phyloP scores from a whole-genome alignment of 2,797 vertebrate species.

The Cercopithecus hamlyni region DNA sequence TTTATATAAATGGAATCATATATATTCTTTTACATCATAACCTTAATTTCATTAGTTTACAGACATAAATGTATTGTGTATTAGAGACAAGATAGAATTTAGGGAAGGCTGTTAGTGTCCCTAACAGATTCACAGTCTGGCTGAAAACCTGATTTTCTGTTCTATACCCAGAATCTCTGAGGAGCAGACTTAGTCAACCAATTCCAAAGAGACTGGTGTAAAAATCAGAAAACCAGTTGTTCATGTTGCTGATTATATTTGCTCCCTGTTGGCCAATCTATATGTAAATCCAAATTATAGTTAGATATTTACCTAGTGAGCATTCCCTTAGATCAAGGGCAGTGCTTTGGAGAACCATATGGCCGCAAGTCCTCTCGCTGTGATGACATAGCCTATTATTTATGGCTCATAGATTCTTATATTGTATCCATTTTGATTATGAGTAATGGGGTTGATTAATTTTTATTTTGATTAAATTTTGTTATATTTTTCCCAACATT shows the following conservation, averaged over 20 bases:
- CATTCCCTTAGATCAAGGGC: not conserved
- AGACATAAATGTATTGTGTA: not conserved
- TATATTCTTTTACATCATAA: not conserved
- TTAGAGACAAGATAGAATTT: not conserved
- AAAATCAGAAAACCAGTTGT: not conserved
- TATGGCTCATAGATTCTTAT: not conserved
- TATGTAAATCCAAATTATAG: not conserved
- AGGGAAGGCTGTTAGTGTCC: not conserved
- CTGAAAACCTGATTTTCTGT: not conserved
- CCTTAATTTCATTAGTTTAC: not conserved
- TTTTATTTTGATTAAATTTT: not conserved
- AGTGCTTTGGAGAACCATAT: not conserved
- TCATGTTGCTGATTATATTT: not conserved
- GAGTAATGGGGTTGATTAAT: not conserved
- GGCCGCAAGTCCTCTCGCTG: not conserved
- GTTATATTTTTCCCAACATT: not conserved
- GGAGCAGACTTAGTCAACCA: not conserved
- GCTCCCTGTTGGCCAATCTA: not conserved
- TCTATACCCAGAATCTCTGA: not conserved
- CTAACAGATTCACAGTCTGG: not conserved
- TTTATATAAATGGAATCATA: not conserved
- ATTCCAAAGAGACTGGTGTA: not conserved
- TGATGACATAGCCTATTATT: not conserved
- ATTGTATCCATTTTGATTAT: not conserved
- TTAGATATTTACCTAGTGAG: not conserved